Evolutionary conservation across 1,140 invertebrate species (phyloP).

Genomic region (Grapholita molesta): DNA sequence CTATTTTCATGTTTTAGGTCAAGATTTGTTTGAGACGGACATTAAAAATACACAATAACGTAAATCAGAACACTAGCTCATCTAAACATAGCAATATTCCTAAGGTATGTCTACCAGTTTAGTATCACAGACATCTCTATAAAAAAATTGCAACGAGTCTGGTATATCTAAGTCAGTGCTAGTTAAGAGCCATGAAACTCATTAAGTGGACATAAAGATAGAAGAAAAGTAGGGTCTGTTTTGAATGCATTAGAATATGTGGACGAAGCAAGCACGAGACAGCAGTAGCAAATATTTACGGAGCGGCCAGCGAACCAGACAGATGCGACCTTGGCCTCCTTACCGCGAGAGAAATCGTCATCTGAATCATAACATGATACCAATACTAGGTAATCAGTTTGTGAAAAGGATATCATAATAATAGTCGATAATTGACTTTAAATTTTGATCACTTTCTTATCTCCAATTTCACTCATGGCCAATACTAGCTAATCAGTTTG

Average conservation of each 20-base stretch:
- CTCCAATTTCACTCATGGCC: neutral
- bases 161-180: neutral
- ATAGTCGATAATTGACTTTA: neutral
- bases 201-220: neutral
- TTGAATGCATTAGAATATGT: constrained; percentile 15
- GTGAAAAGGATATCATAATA: neutral
- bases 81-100: no score
- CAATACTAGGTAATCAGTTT: constrained; percentile 10
- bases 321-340: constrained; percentile 54
- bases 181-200: neutral
- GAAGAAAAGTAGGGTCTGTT: constrained; percentile 3
- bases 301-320: constrained; percentile 29
- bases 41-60: no score
- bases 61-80: no score
- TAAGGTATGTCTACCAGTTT: no score
- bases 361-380: constrained; percentile 39
- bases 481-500: neutral
- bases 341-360: constrained; percentile 59
- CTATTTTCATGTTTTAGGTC: no score
- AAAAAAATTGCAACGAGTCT: neutral
- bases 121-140: neutral
- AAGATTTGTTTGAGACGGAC: no score
- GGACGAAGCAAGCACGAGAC: constrained; percentile 27
- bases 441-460: neutral
- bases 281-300: constrained; percentile 29